phyloP scores from a whole-genome alignment of 2,797 vertebrate genomes.

The Psittacula derbiana region DNA sequence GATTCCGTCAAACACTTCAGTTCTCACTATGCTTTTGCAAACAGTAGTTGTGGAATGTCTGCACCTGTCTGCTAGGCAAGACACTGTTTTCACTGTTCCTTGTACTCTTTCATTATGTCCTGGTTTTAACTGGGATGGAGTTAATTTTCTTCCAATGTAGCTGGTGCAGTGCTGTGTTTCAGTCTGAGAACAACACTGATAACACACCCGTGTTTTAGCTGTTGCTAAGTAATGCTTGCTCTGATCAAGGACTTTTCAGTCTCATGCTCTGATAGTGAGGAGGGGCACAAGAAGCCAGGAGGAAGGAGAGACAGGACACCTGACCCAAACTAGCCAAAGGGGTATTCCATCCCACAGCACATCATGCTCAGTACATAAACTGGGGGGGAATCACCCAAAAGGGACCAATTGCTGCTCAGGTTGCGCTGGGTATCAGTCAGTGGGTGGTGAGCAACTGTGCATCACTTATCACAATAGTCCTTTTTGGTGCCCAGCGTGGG shows the following conservation, averaged over 20 bases:
- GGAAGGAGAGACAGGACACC: neutral
- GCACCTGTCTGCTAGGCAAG: neutral
- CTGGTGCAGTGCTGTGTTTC: neutral
- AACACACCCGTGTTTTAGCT: neutral
- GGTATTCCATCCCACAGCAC: neutral
- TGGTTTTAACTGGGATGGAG: neutral
- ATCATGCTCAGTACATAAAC: neutral
- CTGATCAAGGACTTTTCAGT: neutral
- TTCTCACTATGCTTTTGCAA: neutral
- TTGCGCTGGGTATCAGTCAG: neutral
- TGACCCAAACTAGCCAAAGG: neutral
- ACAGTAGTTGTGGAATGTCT: neutral
- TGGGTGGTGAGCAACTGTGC: neutral
- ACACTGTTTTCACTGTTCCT: neutral
- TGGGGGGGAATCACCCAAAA: neutral
- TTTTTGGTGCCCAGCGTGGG: neutral
- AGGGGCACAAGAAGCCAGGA: neutral
- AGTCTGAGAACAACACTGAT: neutral
- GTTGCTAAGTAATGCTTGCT: neutral
- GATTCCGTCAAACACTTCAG: neutral
- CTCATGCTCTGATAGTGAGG: neutral
- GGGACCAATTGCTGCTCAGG: neutral
- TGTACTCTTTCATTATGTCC: neutral
- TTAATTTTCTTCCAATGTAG: neutral
- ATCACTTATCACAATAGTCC: neutral